Conservation (phyloP, 2,888 invertebrate species). For the Volucella inanis region DNA sequence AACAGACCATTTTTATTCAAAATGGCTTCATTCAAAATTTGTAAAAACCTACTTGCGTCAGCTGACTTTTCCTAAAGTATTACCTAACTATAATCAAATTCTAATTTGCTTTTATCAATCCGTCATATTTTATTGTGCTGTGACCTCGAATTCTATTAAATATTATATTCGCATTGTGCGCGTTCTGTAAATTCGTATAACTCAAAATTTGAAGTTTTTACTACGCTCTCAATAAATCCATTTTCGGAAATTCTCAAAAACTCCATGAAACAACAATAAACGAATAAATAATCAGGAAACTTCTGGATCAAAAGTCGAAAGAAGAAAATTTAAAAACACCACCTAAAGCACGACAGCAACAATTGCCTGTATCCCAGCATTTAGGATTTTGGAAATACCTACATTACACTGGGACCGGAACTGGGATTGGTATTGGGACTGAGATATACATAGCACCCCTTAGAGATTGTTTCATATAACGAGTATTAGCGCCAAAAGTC, state of each 20-base stretch:
- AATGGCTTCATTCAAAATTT: too few relatives aligned
- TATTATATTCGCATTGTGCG: constrained; percentile 16
- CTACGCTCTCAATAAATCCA: constrained; percentile 7
- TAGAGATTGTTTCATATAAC: constrained; percentile 44
- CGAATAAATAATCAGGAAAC: constrained; percentile 58
- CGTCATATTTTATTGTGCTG: neutral
- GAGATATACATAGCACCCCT: neutral
- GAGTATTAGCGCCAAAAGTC: constrained; percentile 45
- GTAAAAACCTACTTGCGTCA: too few relatives aligned
- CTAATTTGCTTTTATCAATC: neutral
- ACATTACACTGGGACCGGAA: neutral
- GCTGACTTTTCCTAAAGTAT: too few relatives aligned
- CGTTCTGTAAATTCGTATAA: constrained; percentile 27
- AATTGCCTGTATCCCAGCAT: neutral
- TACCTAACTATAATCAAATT: neutral
- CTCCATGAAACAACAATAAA: constrained; percentile 53
- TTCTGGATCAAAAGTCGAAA: constrained; percentile 31
- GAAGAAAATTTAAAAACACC: constrained; percentile 9
- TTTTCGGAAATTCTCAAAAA: constrained; percentile 12
- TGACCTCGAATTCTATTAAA: constrained; percentile 8
- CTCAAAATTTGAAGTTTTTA: constrained; percentile 31
- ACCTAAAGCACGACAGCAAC: neutral
- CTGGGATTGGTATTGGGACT: neutral
- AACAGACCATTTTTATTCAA: too few relatives aligned
- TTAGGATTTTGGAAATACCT: neutral